Conservation (phyloP, 2,113 vertebrate genomes). For the Peromyscus californicus region DNA sequence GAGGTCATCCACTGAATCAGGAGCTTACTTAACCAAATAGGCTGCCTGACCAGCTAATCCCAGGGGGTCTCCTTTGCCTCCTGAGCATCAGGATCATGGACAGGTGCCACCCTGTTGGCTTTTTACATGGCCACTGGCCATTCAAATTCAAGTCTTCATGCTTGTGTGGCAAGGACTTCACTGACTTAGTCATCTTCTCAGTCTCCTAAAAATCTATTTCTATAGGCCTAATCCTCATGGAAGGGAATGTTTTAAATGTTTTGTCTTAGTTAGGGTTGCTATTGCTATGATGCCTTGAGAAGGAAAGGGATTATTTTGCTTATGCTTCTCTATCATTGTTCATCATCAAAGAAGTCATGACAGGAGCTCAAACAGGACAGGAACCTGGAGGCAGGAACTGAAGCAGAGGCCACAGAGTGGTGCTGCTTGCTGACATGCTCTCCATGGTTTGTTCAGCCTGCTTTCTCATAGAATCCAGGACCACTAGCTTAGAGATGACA, state of each 20-base stretch:
- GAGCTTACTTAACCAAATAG: neutral
- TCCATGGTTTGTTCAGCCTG: neutral
- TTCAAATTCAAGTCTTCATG: neutral
- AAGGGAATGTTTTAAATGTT: neutral
- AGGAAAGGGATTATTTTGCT: neutral
- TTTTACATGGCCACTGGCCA: neutral
- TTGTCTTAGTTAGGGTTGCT: neutral
- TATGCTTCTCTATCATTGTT: rapidly evolving
- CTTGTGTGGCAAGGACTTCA: neutral
- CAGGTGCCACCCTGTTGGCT: too few relatives aligned
- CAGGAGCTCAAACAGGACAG: neutral
- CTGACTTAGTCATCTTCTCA: neutral
- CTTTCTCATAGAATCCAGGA: neutral
- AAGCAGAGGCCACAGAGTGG: neutral
- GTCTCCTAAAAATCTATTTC: neutral
- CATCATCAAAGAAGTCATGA: neutral
- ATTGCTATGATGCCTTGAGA: neutral
- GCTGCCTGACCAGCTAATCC: neutral
- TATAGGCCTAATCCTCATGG: neutral
- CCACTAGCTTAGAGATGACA: neutral
- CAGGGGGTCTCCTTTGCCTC: neutral
- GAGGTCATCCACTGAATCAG: neutral
- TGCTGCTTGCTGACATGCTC: neutral
- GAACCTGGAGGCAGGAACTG: neutral
- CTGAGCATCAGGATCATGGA: neutral